Evolutionary conservation across 2,113 vertebrate species (phyloP), one percentile per base, ranked within the genome.

Genomic region (Choloepus hoffmanni): DNA sequence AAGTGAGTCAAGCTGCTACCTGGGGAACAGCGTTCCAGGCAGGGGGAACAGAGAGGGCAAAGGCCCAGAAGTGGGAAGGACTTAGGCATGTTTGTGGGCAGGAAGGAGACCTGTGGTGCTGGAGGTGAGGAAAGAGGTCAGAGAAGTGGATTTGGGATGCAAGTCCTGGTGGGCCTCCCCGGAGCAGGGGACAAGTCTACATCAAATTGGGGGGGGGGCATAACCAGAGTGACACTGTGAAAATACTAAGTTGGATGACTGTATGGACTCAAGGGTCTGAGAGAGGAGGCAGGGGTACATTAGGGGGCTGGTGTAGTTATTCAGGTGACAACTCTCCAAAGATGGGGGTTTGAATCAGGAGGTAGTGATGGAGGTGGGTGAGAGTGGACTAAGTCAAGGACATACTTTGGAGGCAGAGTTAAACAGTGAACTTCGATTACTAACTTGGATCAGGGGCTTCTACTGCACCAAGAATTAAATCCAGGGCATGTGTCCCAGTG

Each of bases 231-330:
- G 21, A 73, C 58, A 3, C 0, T 3, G 15, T 12, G 23, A 43
- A 92, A 77, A 45, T 43, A n/a, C 50, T n/a, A 5, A 4, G 13
- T 36, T 26, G 70, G 45, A 12, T 36, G 67, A 74, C 55, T 7
- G 0, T 5, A 12, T 26, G 45, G 53, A 19, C 26, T 1, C 5
- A 23, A 15, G 23, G 48, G 12, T 7, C 21, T 19, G 43, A 72
- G 30, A 6, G 6, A 26, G 63, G 26, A 45, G 8, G 8, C 0
- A 1, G 5, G 28, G 15, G 7, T 3, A 23, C 7, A 1, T 24
- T 21, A 16, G 85, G 65, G 24, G 40, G 33, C 9, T n/a, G 33
- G 65, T 13, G 43, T 1, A 3, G 45, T 28, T n/a, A 58, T 55
- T 67, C 4, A 14, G 67, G n/a, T 23, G 2, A 79, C 19, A 24